These are phyloP conservation scores for Arvicanthis niloticus DNA, from an alignment of 2,113 vertebrate genomes.

Conservation along the genomic window DNA sequence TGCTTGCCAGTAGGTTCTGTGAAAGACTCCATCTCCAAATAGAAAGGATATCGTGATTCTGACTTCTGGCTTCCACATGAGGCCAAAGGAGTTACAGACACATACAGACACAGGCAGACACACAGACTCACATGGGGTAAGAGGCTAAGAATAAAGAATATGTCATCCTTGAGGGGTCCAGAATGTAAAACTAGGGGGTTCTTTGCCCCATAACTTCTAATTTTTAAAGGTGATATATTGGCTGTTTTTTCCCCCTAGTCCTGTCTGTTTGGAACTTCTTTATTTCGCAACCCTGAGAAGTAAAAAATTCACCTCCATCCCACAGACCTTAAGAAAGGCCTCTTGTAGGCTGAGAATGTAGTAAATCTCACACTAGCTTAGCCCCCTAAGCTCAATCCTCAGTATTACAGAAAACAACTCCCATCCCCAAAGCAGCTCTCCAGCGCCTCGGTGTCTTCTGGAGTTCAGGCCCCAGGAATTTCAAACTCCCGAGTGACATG, in stretches of 20 bases:
- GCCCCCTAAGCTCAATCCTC: neutral
- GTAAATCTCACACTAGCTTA: neutral
- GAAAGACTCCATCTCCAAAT: neutral
- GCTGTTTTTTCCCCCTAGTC: neutral
- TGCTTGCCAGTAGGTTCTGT: neutral
- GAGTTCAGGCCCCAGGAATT: neutral
- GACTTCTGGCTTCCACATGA: neutral
- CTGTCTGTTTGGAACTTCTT: neutral
- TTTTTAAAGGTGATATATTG: neutral
- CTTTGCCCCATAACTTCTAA: neutral
- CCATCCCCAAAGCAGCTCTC: neutral
- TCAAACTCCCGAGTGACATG: neutral
- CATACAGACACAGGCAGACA: neutral
- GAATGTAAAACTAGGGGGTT: neutral
- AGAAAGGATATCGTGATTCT: neutral
- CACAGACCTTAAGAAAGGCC: neutral
- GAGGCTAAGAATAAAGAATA: neutral
- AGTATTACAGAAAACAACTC: neutral
- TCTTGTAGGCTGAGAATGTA: neutral
- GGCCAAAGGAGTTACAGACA: neutral
- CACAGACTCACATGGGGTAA: neutral
- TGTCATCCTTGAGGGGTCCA: neutral
- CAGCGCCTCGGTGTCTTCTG: neutral
- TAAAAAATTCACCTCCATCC: neutral
- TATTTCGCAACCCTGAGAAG: neutral